Percentiles rank a stretch among this genome's conserved stretches.
Conservation (phyloP, 2,113 vertebrate genomes). For the Eretmochelys imbricata region DNA sequence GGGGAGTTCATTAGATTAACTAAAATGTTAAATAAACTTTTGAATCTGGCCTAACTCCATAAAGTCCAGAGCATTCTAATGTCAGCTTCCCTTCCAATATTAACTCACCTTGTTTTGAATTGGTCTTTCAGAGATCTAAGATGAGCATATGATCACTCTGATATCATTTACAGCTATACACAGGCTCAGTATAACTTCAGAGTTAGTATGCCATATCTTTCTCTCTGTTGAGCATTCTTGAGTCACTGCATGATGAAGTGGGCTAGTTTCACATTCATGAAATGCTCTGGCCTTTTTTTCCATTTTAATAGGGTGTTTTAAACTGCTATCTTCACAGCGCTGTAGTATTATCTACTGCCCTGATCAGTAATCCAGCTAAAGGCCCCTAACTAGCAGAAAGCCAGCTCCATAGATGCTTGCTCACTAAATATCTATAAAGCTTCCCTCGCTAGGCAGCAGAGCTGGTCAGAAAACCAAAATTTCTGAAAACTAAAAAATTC, state of each 20-base stretch:
- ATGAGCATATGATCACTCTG: rapidly evolving
- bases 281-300: not conserved
- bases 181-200: not conserved
- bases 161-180: not conserved
- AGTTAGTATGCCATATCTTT: not conserved
- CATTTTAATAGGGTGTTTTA: not conserved
- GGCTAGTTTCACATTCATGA: not conserved
- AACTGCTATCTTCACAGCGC: not conserved
- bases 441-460: not conserved
- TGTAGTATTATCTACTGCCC: not conserved
- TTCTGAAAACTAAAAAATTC: not conserved
- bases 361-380: not conserved
- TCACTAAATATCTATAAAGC: rapidly evolving
- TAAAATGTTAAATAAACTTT: not conserved
- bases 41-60: not conserved
- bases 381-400: not conserved
- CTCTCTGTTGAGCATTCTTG: not conserved
- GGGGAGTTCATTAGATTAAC: not conserved
- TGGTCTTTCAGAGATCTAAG: not conserved
- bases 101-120: not conserved
- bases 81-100: not conserved
- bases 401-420: not conserved
- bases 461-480: not conserved
- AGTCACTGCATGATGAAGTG: not conserved
- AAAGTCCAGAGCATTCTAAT: not conserved